Base-by-base conservation (phyloP, 2,113 vertebrate species). In the Cheirogaleus medius region DNA sequence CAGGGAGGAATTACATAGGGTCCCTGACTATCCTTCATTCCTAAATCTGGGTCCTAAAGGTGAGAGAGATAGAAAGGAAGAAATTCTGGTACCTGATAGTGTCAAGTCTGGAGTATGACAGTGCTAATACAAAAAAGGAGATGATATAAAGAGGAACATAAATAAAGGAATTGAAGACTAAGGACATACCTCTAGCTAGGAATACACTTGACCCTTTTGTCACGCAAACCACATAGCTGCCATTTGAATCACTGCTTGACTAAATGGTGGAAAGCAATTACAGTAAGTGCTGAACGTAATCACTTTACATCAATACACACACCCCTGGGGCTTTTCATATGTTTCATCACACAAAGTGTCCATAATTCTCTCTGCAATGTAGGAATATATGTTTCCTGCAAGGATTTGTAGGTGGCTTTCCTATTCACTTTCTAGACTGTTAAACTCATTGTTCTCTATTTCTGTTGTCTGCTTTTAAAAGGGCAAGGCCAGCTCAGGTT, bases 221-320 rank as follows among this genome's bases (percentile, higher is more conserved):
- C 1, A 17, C 56, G 18, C 60, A 82, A 63, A 85, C 8, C 49
- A 32, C 52, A 66, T 18, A 68, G 82, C 82, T 92, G 29, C 47
- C 58, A 68, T 69, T 97, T 95, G 88, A 97, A 95, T 97, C 93
- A 84, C 84, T 77, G 69, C 74, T 91, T 93, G 63, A 73, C 68
- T 95, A 93, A 93, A 95, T 80, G 89, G 91, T 80, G 81, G 95
- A 94, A 95, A 97, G 96, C 95, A 97, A 95, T 98, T 96, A 94
- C 25, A 81, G 83, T 95, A 95, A 98, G 97, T 96, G 95, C 93
- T 84, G 78, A 87, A n/a, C 69, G 95, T 87, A 93, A 97, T 97
- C 90, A 93, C 90, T 94, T 91, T 95, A 68, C 44, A 87, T 95
- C 63, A 71, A 73, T 64, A 89, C 54, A 76, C 42, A 93, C 87